phyloP scores from a whole-genome alignment of 2,797 vertebrate species.

The Poeciliopsis presidionis region DNA sequence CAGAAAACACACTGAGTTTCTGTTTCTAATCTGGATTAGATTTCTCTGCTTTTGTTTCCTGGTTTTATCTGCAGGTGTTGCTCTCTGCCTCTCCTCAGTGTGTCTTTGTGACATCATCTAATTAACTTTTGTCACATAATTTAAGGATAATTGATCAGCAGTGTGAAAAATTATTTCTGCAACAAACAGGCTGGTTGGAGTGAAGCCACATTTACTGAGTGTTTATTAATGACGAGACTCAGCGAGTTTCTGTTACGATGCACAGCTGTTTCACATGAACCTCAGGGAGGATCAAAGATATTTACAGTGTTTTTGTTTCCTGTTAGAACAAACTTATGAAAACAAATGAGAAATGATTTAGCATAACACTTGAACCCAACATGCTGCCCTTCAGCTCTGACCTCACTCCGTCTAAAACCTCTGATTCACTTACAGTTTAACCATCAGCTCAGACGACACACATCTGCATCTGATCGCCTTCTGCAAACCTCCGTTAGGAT shows the following conservation, averaged over 20 bases:
- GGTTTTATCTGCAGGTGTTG: not conserved
- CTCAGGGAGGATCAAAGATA: constrained; percentile 31
- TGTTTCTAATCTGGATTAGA: not conserved
- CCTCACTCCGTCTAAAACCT: constrained; percentile 37
- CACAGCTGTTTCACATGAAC: constrained; percentile 42
- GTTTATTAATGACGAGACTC: constrained; percentile 17
- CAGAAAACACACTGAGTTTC: not conserved
- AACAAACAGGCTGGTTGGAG: not conserved
- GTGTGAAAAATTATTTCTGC: not conserved
- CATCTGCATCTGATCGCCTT: not conserved
- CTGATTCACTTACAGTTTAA: constrained; percentile 61
- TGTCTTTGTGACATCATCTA: not conserved
- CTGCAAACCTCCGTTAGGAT: not conserved
- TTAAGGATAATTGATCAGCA: not conserved
- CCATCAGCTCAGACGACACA: constrained; percentile 43
- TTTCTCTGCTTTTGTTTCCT: not conserved
- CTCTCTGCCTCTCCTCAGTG: not conserved
- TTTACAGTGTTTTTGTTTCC: constrained; percentile 24
- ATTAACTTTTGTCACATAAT: not conserved
- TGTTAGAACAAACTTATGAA: constrained; percentile 29
- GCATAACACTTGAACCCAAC: constrained; percentile 30
- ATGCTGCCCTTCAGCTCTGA: not conserved
- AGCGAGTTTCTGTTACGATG: constrained; percentile 70
- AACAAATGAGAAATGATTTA: not conserved
- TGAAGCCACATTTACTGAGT: not conserved